A percentile compares a stretch with the other conserved stretches of the same genome.
phyloP scores from a whole-genome alignment of 2,888 invertebrate genomes.

The Sicus ferrugineus region DNA sequence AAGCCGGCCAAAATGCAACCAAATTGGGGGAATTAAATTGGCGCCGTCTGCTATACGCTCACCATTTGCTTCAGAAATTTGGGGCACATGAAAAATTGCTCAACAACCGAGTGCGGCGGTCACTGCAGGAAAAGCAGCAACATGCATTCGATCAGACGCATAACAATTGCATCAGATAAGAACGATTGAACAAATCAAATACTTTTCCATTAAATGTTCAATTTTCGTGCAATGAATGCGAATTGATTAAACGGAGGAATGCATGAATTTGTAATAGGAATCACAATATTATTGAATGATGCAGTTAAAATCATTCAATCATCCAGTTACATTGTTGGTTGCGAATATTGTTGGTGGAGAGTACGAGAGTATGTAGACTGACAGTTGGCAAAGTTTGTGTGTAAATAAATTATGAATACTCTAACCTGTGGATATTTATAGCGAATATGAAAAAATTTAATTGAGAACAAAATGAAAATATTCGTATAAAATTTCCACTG shows the following conservation, averaged over 20 bases:
- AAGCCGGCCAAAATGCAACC: constrained; percentile 6
- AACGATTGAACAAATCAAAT: background rate
- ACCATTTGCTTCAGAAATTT: constrained; percentile 14
- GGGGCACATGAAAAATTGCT: constrained; percentile 2
- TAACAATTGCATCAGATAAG: constrained; percentile 10
- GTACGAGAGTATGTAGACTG: background rate
- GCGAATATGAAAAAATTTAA: too few relatives aligned
- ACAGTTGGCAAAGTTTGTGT: too few relatives aligned
- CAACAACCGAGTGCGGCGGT: background rate
- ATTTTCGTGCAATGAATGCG: constrained; percentile 9
- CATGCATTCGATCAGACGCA: background rate
- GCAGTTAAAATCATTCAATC: constrained; percentile 16
- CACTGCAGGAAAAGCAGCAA: background rate
- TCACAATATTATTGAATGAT: constrained; percentile 17
- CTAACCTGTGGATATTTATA: too few relatives aligned
- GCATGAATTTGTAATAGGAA: constrained; percentile 4
- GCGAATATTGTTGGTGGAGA: too few relatives aligned
- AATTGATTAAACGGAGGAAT: constrained; percentile 3
- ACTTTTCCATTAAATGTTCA: background rate
- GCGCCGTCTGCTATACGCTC: constrained; percentile 12
- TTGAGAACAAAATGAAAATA: too few relatives aligned
- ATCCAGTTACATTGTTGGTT: too few relatives aligned
- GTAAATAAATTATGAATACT: too few relatives aligned
- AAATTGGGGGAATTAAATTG: constrained; percentile 27
- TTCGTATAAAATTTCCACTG: too few relatives aligned